These are phyloP conservation scores for Euphonia xanthogaster DNA, from an alignment of 2,797 vertebrate species.

Conservation along the genomic window DNA sequence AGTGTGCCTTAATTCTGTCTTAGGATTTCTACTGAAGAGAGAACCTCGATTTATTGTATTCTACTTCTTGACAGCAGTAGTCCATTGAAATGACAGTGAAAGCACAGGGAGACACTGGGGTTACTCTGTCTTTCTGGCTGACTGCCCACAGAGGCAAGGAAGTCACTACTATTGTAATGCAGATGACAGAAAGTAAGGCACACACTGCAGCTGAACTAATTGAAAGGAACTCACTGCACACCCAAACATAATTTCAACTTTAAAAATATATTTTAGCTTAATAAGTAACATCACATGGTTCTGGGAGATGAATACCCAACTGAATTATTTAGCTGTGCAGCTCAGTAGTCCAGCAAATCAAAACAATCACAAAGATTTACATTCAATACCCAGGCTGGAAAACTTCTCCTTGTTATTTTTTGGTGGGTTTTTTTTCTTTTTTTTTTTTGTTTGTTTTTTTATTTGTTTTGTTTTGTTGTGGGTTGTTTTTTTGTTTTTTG, in stretches of 20 bases:
- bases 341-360: not conserved
- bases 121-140: slow-evolving; percentile 21
- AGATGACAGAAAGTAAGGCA: slow-evolving; percentile 31
- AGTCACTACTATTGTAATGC: slow-evolving; percentile 27
- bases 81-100: slow-evolving; percentile 38
- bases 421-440: rapidly evolving
- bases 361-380: not conserved
- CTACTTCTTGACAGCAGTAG: slow-evolving; percentile 36
- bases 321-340: not conserved
- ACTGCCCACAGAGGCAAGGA: not conserved
- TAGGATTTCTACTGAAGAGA: slow-evolving; percentile 30
- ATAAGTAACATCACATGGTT: not conserved
- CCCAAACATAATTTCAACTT: not conserved
- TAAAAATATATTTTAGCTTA: not conserved
- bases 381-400: not conserved
- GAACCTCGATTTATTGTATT: slow-evolving; percentile 2
- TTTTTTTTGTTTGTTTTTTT: rapidly evolving
- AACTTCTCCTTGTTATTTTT: not conserved
- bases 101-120: not conserved
- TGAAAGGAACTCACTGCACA: not conserved
- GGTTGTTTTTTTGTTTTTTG: no score
- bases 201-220: not conserved
- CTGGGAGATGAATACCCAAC: not conserved
- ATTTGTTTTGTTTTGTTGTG: not conserved
- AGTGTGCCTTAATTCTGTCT: slow-evolving; percentile 40